These are phyloP conservation scores for Bellardia pandia DNA, from an alignment of 2,888 invertebrate species.

Conservation along the genomic window DNA sequence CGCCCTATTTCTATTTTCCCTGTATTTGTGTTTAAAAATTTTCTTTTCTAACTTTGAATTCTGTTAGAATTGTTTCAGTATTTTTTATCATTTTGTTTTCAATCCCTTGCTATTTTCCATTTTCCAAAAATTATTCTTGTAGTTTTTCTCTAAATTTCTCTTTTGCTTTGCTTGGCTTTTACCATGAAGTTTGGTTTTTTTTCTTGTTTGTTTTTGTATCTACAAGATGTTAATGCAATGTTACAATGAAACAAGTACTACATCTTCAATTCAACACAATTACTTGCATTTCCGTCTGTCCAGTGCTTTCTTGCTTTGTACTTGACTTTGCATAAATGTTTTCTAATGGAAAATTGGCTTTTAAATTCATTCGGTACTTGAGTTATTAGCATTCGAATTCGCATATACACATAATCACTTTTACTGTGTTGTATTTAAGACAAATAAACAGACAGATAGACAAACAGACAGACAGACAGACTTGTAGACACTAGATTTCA, in stretches of 20 bases:
- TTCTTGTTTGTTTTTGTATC: conserved; percentile 22
- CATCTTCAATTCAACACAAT: not conserved
- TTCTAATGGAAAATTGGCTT: conserved; percentile 64
- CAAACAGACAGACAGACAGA: conserved; percentile 12
- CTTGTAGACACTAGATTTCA: not conserved
- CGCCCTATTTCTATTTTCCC: no score
- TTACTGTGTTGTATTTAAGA: not conserved
- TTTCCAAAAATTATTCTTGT: not conserved
- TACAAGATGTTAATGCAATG: not conserved
- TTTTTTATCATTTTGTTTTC: not conserved
- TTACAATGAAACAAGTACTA: not conserved
- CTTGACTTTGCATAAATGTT: conserved; percentile 55
- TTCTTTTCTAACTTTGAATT: not conserved
- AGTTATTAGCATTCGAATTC: conserved; percentile 56
- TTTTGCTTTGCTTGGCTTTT: not conserved
- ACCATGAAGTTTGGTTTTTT: not conserved
- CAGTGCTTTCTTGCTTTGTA: not conserved
- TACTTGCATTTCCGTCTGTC: conserved; percentile 39
- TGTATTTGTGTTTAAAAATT: not conserved
- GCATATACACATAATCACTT: conserved; percentile 18
- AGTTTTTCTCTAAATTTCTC: not conserved
- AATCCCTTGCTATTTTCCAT: not conserved
- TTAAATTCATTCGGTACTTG: conserved; percentile 66
- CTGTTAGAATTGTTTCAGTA: not conserved
- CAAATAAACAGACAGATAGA: conserved; percentile 10